Evolutionary conservation across 1,140 invertebrate species (phyloP).

Genomic region (Protaetia brevitarsis): DNA sequence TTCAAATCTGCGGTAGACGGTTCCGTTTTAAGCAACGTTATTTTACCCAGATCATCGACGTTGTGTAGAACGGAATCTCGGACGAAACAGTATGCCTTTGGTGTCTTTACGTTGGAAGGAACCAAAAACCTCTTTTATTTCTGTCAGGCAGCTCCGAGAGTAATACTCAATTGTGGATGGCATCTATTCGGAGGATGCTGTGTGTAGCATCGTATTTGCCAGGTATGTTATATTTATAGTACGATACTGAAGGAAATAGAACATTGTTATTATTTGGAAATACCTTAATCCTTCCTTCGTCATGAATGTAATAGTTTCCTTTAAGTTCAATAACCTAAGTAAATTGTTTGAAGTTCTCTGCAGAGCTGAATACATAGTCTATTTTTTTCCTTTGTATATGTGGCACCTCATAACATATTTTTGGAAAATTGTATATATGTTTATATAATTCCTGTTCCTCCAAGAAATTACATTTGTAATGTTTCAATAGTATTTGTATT

Average conservation of each 20-base stretch:
- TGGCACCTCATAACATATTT: too few species aligned
- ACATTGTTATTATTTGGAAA: neutral
- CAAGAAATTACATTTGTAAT: too few species aligned
- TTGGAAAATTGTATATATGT: too few species aligned
- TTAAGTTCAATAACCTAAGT: neutral
- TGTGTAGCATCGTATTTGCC: slow-evolving; percentile 44
- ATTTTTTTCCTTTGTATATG: too few species aligned
- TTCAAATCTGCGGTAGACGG: slow-evolving; percentile 41
- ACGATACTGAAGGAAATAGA: neutral
- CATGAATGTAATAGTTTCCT: neutral
- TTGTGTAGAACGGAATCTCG: slow-evolving; percentile 55
- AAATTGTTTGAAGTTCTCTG: too few species aligned
- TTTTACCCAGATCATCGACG: slow-evolving; percentile 49
- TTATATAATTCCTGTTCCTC: too few species aligned
- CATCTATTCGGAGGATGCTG: slow-evolving; percentile 51
- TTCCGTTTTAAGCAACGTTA: slow-evolving; percentile 35
- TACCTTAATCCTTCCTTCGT: neutral
- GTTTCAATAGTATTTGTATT: too few species aligned
- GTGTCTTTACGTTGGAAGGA: slow-evolving; percentile 51
- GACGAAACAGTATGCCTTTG: slow-evolving; percentile 55
- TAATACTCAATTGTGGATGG: slow-evolving; percentile 57
- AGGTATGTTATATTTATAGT: slow-evolving; percentile 32
- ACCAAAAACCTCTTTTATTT: slow-evolving; percentile 54
- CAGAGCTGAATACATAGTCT: too few species aligned
- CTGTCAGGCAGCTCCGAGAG: slow-evolving; percentile 53